Base-by-base conservation (phyloP, 2,797 vertebrate species). In the Pelodytes ibericus region DNA sequence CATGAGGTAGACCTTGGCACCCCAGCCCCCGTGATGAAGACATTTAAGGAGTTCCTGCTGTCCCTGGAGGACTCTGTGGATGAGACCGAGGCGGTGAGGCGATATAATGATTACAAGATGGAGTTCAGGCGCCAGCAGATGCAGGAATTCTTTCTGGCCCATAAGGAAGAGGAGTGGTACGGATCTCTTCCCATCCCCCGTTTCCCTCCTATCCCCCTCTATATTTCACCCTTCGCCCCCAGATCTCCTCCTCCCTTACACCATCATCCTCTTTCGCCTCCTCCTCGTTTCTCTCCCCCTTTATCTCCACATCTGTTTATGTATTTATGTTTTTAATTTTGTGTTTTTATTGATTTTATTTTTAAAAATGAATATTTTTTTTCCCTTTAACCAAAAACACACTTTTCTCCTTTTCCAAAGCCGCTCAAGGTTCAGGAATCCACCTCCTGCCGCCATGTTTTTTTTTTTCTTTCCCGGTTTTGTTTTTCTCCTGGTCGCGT, bases 111-210 rank as follows among this genome's bases (percentile, higher is more conserved):
- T 76, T 98, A 98, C 82, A 98, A 98, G 86, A 86, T 96, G 0
- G 96, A 98, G 79, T 98, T 96, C 83, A 92, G 96, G 1, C 91
- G 96, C 2, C 96, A 98, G 84, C 96, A 98, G 91, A 97, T 98
- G 94, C 96, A 98, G 85, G 96, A 98, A 22, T 98, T 98, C 90
- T 98, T 97, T 89, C 85, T 98, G 85, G 92, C 95, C 2, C 96
- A 98, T 83, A 98, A 98, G 88, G 96, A 96, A 3, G 95, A 98
- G 88, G 96, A 98, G 93, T 97, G 96, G 96, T 98, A 93, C 85
- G 95, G 82, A 20, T 18, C 65, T 33, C 58, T 30, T 44, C 22
- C 25, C 2, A 27, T 18, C 74, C 2, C 22, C 30, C 77, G 77
- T 36, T 29, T 29, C 24, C 39, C 71, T 31, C 18, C 15, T 22